Conservation (phyloP, 2,888 invertebrate species). For the Nomada fabriciana region DNA sequence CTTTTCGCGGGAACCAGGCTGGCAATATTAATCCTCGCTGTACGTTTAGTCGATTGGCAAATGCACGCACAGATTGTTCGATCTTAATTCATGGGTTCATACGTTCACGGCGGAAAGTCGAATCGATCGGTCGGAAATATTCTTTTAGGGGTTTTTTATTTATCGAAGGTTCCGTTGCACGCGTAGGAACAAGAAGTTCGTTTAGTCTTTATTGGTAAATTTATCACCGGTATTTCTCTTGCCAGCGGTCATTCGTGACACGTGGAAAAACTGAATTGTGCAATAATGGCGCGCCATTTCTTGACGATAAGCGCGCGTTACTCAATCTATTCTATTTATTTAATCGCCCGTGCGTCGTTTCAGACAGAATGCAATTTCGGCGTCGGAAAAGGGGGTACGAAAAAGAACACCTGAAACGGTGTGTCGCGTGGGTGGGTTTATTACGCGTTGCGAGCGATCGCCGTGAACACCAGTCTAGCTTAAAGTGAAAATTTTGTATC, state of each 20-base stretch:
- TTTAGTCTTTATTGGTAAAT: slow-evolving; percentile 20
- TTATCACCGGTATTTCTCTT: slow-evolving; percentile 56
- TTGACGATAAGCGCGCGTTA: slow-evolving; percentile 2
- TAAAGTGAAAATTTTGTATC: slow-evolving; percentile 70
- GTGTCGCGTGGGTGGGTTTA: neutral
- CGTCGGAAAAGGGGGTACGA: neutral
- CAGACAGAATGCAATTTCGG: slow-evolving; percentile 9
- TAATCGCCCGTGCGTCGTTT: neutral
- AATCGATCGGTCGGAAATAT: slow-evolving; percentile 24
- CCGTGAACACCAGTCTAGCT: slow-evolving; percentile 69
- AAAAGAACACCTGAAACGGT: neutral
- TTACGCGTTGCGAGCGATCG: slow-evolving; percentile 71
- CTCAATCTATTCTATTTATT: slow-evolving; percentile 1
- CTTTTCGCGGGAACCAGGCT: slow-evolving; percentile 32
- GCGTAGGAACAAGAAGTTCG: slow-evolving; percentile 18
- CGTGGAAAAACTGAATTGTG: slow-evolving; percentile 48
- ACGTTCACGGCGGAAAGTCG: slow-evolving; percentile 5
- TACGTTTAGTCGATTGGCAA: slow-evolving; percentile 11
- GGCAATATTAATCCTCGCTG: slow-evolving; percentile 43
- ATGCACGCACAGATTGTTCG: slow-evolving; percentile 18
- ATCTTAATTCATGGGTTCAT: slow-evolving; percentile 31
- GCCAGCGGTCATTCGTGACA: slow-evolving; percentile 29
- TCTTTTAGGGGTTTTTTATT: slow-evolving; percentile 6
- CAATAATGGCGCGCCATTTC: slow-evolving; percentile 42
- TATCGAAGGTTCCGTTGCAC: neutral